Base-by-base conservation (phyloP, 2,888 invertebrate genomes). In the Xestia c-nigrum region DNA sequence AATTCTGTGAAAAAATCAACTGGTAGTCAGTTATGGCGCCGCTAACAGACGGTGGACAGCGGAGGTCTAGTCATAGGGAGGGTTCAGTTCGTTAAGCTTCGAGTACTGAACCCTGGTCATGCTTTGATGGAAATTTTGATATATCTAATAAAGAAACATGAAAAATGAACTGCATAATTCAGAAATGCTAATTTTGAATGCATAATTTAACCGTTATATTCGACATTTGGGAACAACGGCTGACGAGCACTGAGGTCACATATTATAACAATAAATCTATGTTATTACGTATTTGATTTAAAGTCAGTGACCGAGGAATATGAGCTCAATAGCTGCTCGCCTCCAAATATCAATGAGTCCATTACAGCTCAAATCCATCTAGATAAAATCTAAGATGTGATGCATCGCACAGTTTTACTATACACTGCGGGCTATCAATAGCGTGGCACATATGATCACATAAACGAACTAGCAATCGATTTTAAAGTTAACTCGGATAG, bases 311-410 rank as follows among this genome's bases (percentile, higher is more conserved):
- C 76, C 85, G 46, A 78, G 14, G 68, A 31, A 14, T 57, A 72
- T 57, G 16, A 63, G 38, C n/a, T 63, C 21, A 14, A 63, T 47
- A 74, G 64, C 61, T 66, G 74, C 46, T 78, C 65, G 71, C 77
- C 64, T 84, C 74, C 52, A 84, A 85, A 84, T 85, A 83, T 78
- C 72, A 81, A 85, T 76, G 59, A 76, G 72, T 43, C 52, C 40
- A 67, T 61, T 66, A 47, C 66, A 70, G 5, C 14, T 72, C 61
- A 46, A 46, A 47, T 63, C 47, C 46, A 50, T 69, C 59, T 40
- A 57, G 16, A 66, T 50, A 21, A 50, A 38, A 40, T 52, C 19
- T 47, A 67, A 61, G 24, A 66, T 38, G 24, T 69, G 65, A 69
- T 66, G 55, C 59, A 61, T 76, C 61, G 16, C n/a, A 3, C 21